These are phyloP conservation scores for Masticophis lateralis DNA, from an alignment of 2,797 vertebrate species.

Conservation along the genomic window DNA sequence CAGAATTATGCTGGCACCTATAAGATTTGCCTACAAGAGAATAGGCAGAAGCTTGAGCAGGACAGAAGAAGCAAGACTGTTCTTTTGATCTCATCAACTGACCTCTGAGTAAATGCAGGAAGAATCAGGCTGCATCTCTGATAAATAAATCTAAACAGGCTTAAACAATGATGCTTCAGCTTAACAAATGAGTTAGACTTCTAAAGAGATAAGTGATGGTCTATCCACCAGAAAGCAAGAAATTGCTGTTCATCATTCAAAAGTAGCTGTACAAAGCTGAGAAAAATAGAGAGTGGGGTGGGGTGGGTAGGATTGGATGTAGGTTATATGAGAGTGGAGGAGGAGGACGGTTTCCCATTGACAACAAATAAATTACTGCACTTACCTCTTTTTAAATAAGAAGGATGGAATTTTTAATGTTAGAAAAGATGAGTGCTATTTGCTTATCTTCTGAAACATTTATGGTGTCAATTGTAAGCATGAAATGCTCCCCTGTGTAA, in stretches of 20 bases:
- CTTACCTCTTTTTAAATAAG: not conserved
- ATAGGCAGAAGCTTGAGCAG: not conserved
- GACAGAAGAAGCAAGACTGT: not conserved
- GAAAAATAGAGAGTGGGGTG: not conserved
- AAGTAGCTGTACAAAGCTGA: not conserved
- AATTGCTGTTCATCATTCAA: slow-evolving; percentile 2
- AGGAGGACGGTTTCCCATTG: not conserved
- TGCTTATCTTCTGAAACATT: not conserved
- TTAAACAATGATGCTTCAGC: not conserved
- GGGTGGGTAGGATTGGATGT: too few relatives aligned
- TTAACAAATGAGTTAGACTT: slow-evolving; percentile 4
- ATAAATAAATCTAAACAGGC: not conserved
- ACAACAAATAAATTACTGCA: not conserved
- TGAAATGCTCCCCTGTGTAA: slow-evolving; percentile 21
- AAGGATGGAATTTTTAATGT: not conserved
- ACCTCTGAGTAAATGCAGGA: not conserved
- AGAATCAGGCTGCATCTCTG: not conserved
- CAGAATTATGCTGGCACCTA: not conserved
- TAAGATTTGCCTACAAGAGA: not conserved
- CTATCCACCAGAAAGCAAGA: not conserved
- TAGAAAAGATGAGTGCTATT: not conserved
- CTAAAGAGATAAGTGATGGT: not conserved
- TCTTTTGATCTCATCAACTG: not conserved
- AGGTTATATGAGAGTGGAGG: not conserved
- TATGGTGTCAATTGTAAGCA: slow-evolving; percentile 19